These are phyloP conservation scores for Anthoscopus minutus DNA, from an alignment of 2,113 vertebrate species.

Conservation along the genomic window DNA sequence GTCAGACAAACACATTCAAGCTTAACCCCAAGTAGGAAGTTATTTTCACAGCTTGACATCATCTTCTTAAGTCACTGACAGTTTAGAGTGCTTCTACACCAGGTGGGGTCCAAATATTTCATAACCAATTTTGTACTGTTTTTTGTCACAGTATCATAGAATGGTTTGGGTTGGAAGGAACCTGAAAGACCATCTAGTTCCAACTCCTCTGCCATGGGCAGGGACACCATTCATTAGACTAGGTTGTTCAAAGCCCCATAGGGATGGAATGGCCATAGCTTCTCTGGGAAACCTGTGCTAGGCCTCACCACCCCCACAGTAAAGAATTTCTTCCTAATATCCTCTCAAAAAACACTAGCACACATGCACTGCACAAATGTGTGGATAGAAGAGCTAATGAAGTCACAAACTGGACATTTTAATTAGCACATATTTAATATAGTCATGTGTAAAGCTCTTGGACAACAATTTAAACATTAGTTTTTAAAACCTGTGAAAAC, in stretches of 20 bases:
- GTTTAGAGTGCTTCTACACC: not conserved
- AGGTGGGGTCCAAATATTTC: not conserved
- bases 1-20: not conserved
- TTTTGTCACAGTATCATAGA: not conserved
- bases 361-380: no score
- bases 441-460: not conserved
- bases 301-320: not conserved
- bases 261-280: no score
- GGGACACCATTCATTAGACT: not conserved
- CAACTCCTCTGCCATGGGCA: not conserved
- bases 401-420: not conserved
- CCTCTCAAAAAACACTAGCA: not conserved
- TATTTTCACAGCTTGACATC: conserved; percentile 4
- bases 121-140: not conserved
- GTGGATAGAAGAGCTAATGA: not conserved
- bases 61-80: not conserved
- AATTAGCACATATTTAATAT: not conserved
- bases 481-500: not conserved
- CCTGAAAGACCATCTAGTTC: not conserved
- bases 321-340: not conserved
- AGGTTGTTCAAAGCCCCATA: not conserved
- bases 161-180: not conserved
- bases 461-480: not conserved
- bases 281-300: not conserved
- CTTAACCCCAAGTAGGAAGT: not conserved